phyloP scores from a whole-genome alignment of 2,888 invertebrate species.

The Lumbricus terrestris region DNA sequence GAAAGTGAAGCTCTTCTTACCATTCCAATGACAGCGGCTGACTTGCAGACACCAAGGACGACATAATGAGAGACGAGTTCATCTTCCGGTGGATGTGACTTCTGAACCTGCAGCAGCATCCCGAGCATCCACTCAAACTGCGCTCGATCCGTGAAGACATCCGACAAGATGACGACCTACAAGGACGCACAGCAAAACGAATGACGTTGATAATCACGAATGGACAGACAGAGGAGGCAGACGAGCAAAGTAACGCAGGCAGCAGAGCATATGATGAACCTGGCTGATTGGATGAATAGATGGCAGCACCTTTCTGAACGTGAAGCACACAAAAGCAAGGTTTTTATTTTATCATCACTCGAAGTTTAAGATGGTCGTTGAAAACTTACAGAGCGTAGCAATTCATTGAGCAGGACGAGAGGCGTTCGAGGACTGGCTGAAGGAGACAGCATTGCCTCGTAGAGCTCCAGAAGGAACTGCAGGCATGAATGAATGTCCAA shows the following conservation, averaged over 20 bases:
- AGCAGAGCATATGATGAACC: background rate
- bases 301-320: background rate
- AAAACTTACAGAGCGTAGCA: conserved; percentile 62
- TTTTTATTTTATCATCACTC: no score
- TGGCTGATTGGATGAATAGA: no score
- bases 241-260: background rate
- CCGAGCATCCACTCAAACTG: conserved; percentile 81
- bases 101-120: conserved; percentile 68
- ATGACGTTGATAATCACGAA: background rate
- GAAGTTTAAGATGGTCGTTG: background rate
- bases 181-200: background rate
- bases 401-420: conserved; percentile 57
- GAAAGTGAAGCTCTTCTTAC: conserved; percentile 51
- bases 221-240: background rate
- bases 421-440: conserved; percentile 51
- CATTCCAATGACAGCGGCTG: conserved; percentile 69
- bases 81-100: conserved; percentile 72
- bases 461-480: conserved; percentile 86
- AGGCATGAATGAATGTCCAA: conserved; percentile 89
- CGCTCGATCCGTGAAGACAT: conserved; percentile 69
- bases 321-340: background rate
- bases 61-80: conserved; percentile 74
- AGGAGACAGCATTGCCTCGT: conserved; percentile 72
- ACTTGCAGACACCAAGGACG: conserved; percentile 70
- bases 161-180: conserved; percentile 64